phyloP scores from a whole-genome alignment of 1,140 invertebrate genomes.

The Battus philenor region DNA sequence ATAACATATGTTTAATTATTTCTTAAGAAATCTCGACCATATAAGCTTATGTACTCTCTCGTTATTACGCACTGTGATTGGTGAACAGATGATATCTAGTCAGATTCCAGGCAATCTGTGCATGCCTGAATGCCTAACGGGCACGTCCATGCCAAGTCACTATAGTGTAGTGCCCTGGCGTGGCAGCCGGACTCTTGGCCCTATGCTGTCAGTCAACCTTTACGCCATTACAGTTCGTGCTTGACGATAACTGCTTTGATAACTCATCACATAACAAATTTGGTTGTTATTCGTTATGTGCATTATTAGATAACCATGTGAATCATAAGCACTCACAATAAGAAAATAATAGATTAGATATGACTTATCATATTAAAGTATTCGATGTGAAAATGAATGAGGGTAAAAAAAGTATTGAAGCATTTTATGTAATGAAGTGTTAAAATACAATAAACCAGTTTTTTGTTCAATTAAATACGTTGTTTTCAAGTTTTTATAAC shows the following conservation, averaged over 20 bases:
- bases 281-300: background rate
- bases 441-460: too few species aligned
- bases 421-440: too few species aligned
- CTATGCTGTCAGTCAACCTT: conserved; percentile 46
- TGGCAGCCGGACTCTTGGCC: conserved; percentile 35
- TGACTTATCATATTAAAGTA: too few species aligned
- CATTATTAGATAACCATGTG: too few species aligned
- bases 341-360: too few species aligned
- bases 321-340: too few species aligned
- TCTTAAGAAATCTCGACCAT: too few species aligned
- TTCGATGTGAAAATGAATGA: too few species aligned
- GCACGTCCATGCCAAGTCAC: conserved; percentile 29
- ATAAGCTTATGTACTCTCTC: conserved; percentile 2
- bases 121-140: conserved; percentile 58
- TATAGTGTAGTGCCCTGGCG: conserved; percentile 15
- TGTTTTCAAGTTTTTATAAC: too few species aligned
- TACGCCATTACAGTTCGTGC: conserved; percentile 30
- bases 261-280: conserved; percentile 14
- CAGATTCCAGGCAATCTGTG: conserved; percentile 49
- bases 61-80: conserved; percentile 11
- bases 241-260: conserved; percentile 38
- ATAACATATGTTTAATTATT: too few species aligned
- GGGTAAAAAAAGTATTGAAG: too few species aligned
- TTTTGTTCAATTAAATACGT: too few species aligned
- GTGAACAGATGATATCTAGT: conserved; percentile 54